Evolutionary conservation across 2,113 vertebrate species (phyloP).

Genomic region (Zosterops japonicus): DNA sequence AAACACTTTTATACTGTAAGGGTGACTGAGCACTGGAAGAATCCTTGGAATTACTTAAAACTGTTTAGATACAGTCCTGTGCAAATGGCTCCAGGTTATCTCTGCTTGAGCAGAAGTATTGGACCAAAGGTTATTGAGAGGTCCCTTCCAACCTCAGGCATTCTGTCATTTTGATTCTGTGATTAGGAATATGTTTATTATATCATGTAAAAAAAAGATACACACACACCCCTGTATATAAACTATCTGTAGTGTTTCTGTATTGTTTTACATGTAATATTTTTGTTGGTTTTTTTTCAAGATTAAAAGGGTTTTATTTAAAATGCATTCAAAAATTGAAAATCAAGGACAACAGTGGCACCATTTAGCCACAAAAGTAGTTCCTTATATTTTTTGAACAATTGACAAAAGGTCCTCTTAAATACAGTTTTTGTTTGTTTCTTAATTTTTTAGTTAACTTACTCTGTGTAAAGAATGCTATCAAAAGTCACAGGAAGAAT

Average conservation of each 20-base stretch:
- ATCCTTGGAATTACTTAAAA: neutral
- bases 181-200: neutral
- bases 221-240: rapidly evolving
- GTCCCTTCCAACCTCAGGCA: neutral
- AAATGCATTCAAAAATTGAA: neutral
- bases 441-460: neutral
- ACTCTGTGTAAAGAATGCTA: neutral
- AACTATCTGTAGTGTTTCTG: neutral
- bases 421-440: neutral
- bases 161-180: neutral
- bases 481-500: neutral
- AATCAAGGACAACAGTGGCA: neutral
- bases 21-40: neutral
- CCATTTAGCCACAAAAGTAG: neutral
- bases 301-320: neutral
- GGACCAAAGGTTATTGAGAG: neutral
- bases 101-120: neutral
- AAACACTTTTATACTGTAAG: neutral
- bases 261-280: neutral
- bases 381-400: neutral
- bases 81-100: neutral
- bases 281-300: neutral
- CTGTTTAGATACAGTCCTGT: neutral
- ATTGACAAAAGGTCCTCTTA: neutral
- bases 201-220: neutral